Percentiles rank a stretch among this genome's conserved stretches.
Evolutionary conservation across 2,113 vertebrate genomes (phyloP).

Genomic region (Callopanchax toddi): DNA sequence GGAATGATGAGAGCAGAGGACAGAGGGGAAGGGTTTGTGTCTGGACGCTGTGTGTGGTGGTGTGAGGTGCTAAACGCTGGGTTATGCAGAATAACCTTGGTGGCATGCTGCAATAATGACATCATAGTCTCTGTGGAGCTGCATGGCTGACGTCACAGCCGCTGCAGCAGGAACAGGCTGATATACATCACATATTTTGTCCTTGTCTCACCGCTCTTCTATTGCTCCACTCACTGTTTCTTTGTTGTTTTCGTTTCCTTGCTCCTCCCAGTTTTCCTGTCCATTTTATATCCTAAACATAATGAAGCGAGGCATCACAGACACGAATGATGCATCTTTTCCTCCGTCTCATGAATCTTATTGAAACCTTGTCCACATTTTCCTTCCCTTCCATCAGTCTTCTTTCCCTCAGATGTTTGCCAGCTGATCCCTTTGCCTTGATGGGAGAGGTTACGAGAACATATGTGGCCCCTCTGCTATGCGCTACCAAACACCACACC

Average conservation of each 20-base stretch:
- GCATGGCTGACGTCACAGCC: conserved; percentile 66
- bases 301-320: conserved; percentile 37
- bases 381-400: background rate
- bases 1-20: conserved; percentile 10
- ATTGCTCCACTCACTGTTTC: no score
- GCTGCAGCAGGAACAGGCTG: conserved; percentile 69
- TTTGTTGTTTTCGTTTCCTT: no score
- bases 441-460: conserved; percentile 38
- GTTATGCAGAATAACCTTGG: conserved; percentile 77
- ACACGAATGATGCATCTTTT: conserved; percentile 22
- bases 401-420: conserved; percentile 36
- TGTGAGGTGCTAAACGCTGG: conserved; percentile 50
- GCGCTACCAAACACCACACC: conserved; percentile 2
- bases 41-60: conserved; percentile 18
- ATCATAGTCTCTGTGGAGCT: conserved; percentile 62
- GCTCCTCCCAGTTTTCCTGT: conserved; percentile 3
- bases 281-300: conserved; percentile 25
- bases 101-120: conserved; percentile 77
- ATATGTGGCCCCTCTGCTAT: conserved; percentile 15
- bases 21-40: conserved; percentile 10
- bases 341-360: conserved; percentile 3
- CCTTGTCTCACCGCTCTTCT: conserved; percentile 6
- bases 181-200: conserved; percentile 39
- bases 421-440: conserved; percentile 49
- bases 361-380: conserved; percentile 15